Evolutionary conservation across 2,888 invertebrate genomes (phyloP).

Genomic region (Cristatella mucedo): DNA sequence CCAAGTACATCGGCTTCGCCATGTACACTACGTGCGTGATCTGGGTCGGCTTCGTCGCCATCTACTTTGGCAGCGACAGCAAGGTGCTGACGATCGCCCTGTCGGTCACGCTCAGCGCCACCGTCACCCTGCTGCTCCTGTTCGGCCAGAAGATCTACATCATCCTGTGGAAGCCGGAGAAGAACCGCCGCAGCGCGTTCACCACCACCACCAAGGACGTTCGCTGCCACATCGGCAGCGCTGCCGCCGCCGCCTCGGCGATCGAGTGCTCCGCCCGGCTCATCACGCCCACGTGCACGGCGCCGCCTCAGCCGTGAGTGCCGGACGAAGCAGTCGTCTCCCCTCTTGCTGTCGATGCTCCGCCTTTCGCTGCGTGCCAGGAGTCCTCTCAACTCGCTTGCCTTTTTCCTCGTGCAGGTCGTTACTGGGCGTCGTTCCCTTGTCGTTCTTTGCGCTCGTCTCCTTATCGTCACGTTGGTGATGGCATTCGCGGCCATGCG

Average conservation of each 20-base stretch:
- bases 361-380: no score
- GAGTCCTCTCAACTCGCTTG: no score
- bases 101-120: slow-evolving; percentile 56
- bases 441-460: no score
- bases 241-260: slow-evolving; percentile 16
- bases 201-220: slow-evolving; percentile 53
- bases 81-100: slow-evolving; percentile 47
- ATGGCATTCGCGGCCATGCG: no score
- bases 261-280: no score
- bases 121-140: slow-evolving; percentile 54
- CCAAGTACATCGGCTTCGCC: slow-evolving; percentile 65
- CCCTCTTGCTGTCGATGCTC: no score
- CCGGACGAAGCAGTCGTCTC: no score
- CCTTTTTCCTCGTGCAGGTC: no score
- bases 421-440: no score
- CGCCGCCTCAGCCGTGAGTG: no score
- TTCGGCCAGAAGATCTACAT: slow-evolving; percentile 63
- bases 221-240: slow-evolving; percentile 49
- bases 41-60: slow-evolving; percentile 91
- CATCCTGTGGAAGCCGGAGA: slow-evolving; percentile 55
- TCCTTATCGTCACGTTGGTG: no score
- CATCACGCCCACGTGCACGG: no score
- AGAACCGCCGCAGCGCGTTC: slow-evolving; percentile 58
- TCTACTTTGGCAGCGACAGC: slow-evolving; percentile 71
- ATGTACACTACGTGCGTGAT: slow-evolving; percentile 98